Evolutionary conservation across 2,888 invertebrate species (phyloP).

Genomic region (Phengaris arion): DNA sequence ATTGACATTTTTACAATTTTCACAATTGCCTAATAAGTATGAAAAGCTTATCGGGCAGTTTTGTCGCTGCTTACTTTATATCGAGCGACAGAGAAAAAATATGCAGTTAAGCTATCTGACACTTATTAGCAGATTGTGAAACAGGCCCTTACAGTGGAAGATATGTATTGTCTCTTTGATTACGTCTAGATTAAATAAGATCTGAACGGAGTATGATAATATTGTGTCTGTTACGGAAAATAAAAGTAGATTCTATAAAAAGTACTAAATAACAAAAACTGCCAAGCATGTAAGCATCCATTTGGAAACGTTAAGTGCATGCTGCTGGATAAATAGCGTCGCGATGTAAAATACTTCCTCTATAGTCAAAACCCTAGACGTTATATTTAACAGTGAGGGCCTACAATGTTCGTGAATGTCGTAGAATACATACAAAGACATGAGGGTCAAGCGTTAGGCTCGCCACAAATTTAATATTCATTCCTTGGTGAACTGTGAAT

Average conservation of each 20-base stretch:
- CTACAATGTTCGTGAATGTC: background rate
- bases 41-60: too few relatives aligned
- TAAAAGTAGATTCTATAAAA: background rate
- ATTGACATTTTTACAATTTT: too few relatives aligned
- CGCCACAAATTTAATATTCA: constrained; percentile 9
- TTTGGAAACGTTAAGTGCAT: background rate
- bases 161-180: too few relatives aligned
- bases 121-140: too few relatives aligned
- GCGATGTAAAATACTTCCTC: background rate
- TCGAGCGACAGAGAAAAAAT: too few relatives aligned
- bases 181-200: too few relatives aligned
- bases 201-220: too few relatives aligned
- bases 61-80: too few relatives aligned
- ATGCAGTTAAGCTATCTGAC: too few relatives aligned
- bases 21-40: too few relatives aligned
- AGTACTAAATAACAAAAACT: background rate
- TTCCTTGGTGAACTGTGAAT: constrained; percentile 1
- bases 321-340: background rate
- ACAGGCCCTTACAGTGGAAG: too few relatives aligned
- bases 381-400: background rate
- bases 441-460: background rate
- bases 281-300: background rate
- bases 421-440: constrained; percentile 23
- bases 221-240: background rate
- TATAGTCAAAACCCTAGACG: background rate